These are phyloP conservation scores for Etheostoma perlongum DNA, from an alignment of 2,797 vertebrate species.

Conservation along the genomic window DNA sequence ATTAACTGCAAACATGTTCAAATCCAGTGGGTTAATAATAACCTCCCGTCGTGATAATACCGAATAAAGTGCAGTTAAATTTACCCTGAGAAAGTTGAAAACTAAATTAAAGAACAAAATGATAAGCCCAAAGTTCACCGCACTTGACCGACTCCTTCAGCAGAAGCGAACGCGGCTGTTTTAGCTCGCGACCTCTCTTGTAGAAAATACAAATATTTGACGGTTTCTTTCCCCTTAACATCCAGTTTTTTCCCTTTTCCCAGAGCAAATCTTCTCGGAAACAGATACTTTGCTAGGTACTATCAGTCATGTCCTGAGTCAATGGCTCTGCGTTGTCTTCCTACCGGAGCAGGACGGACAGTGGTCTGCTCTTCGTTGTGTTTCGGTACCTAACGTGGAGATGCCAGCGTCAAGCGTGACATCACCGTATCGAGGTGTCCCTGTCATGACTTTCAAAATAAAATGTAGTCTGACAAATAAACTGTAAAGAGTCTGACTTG, in stretches of 20 bases:
- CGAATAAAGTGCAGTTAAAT: background rate
- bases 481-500: background rate
- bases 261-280: constrained; percentile 7
- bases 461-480: background rate
- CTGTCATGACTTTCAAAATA: constrained; percentile 54
- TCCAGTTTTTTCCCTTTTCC: constrained; percentile 31
- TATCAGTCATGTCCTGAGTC: constrained; percentile 22
- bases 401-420: background rate
- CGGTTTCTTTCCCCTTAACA: constrained; percentile 20
- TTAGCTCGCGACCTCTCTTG: constrained; percentile 30
- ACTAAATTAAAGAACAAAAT: background rate
- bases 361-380: constrained; percentile 10
- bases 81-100: constrained; percentile 52
- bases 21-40: background rate
- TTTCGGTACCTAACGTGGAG: constrained; percentile 37
- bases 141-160: constrained; percentile 42
- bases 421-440: rapidly evolving
- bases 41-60: background rate
- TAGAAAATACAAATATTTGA: constrained; percentile 17
- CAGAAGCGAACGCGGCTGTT: constrained; percentile 23
- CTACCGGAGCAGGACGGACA: constrained; percentile 43
- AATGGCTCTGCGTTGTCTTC: constrained; percentile 6
- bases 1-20: constrained; percentile 17
- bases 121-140: constrained; percentile 49
- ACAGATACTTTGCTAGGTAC: background rate